These are phyloP conservation scores for Dermatophagoides farinae DNA, from an alignment of 1,140 invertebrate species.

Conservation along the genomic window DNA sequence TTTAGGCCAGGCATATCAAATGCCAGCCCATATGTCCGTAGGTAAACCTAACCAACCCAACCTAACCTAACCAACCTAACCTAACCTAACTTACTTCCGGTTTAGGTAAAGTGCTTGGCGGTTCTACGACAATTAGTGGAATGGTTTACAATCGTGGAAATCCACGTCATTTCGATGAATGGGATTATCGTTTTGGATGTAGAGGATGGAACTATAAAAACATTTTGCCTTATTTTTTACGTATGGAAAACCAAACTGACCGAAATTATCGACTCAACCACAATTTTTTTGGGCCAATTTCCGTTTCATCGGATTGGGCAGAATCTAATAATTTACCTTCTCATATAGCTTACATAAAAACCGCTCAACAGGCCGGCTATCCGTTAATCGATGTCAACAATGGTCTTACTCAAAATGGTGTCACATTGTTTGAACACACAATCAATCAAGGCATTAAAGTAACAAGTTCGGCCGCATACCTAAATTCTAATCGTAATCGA, in stretches of 20 bases:
- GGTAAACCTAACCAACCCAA: conserved; percentile 19
- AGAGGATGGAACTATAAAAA: conserved; percentile 49
- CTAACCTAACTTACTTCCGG: too few species aligned
- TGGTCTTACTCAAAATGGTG: conserved; percentile 54
- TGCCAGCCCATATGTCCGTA: conserved; percentile 14
- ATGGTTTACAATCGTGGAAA: conserved; percentile 77
- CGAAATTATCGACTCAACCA: conserved; percentile 48
- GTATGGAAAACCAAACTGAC: conserved; percentile 21
- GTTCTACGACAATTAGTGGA: conserved; percentile 56
- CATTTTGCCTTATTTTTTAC: conserved; percentile 41
- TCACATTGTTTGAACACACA: conserved; percentile 23
- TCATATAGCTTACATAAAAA: not conserved
- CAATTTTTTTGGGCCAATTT: not conserved
- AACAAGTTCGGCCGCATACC: conserved; percentile 1
- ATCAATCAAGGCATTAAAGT: conserved; percentile 1
- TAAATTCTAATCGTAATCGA: conserved; percentile 29
- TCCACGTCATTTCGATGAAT: conserved; percentile 63
- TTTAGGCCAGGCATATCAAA: not conserved
- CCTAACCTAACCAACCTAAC: too few species aligned
- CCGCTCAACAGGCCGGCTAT: not conserved
- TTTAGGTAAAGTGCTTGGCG: conserved; percentile 30
- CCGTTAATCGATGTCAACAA: conserved; percentile 3
- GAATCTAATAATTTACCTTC: not conserved
- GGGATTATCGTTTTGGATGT: conserved; percentile 40
- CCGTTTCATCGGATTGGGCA: not conserved